A percentile compares a stretch with the other conserved stretches of the same genome.
Conservation (phyloP, 23 tunicate species). For the Styela clava region DNA sequence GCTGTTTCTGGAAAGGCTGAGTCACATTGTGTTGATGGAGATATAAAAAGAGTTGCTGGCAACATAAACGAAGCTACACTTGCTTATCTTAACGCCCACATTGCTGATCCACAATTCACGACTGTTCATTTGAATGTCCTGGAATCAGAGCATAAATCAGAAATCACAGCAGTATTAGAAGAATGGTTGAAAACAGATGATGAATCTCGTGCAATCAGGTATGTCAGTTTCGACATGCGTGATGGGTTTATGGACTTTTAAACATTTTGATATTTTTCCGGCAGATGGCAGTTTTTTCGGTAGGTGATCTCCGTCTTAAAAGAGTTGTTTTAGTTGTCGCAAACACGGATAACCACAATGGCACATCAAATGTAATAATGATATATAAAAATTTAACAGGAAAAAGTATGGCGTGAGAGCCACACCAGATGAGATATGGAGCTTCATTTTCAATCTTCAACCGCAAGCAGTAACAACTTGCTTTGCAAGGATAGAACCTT, state of each 20-base stretch:
- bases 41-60: constrained; percentile 60
- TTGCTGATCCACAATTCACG: constrained; percentile 32
- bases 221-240: too few species aligned
- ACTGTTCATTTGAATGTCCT: constrained; percentile 37
- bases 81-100: constrained; percentile 67
- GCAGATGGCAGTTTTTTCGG: too few species aligned
- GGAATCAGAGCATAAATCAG: constrained; percentile 32
- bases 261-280: too few species aligned
- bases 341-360: not conserved
- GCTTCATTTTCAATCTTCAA: constrained; percentile 61
- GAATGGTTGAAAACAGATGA: constrained; percentile 54
- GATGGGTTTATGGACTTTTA: too few species aligned
- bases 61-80: constrained; percentile 34
- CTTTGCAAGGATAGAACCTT: constrained; percentile 41
- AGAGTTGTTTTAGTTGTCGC: not conserved
- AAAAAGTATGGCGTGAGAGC: constrained; percentile 31
- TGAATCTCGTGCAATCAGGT: constrained; percentile 5
- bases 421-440: constrained; percentile 71
- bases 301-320: too few species aligned
- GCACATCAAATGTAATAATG: too few species aligned
- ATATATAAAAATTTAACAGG: too few species aligned
- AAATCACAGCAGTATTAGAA: constrained; percentile 31
- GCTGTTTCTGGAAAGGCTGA: constrained; percentile 42
- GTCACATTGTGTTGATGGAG: constrained; percentile 85
- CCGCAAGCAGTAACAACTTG: constrained; percentile 72